Conservation (phyloP, 2,888 invertebrate species). For the Torymus tubicola region DNA sequence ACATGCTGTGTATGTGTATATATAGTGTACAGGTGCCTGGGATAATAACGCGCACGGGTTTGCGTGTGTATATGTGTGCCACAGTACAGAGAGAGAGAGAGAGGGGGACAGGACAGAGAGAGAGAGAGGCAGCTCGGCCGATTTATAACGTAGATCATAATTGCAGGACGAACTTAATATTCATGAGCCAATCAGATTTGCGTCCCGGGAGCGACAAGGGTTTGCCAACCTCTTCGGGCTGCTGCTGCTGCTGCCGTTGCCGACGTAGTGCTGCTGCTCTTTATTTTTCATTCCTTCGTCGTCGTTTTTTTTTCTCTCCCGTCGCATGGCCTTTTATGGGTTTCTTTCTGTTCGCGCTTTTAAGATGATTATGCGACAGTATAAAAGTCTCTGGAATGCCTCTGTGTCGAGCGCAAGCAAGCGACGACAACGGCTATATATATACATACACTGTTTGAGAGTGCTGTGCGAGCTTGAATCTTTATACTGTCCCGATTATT, state of each 20-base stretch:
- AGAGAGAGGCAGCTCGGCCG: slow-evolving; percentile 62
- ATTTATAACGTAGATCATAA: slow-evolving; percentile 77
- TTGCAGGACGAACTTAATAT: slow-evolving; percentile 76
- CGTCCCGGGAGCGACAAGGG: slow-evolving; percentile 71
- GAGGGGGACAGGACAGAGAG: slow-evolving; percentile 58
- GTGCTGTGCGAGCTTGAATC: too few species aligned
- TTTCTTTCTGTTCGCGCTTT: slow-evolving; percentile 46
- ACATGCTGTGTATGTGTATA: too few species aligned
- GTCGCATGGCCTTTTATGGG: slow-evolving; percentile 1
- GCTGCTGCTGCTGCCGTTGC: background rate
- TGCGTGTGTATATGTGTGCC: slow-evolving; percentile 49
- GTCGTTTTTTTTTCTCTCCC: slow-evolving; percentile 1
- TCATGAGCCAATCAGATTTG: slow-evolving; percentile 77
- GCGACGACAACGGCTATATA: too few species aligned
- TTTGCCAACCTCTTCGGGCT: slow-evolving; percentile 43
- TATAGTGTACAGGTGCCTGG: slow-evolving; percentile 1
- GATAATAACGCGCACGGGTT: slow-evolving; percentile 32
- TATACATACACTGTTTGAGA: too few species aligned
- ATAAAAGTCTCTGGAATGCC: slow-evolving; percentile 27
- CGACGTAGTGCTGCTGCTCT: slow-evolving; percentile 3
- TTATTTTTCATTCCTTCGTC: slow-evolving; percentile 11
- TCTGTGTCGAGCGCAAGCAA: background rate
- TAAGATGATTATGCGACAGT: slow-evolving; percentile 53
- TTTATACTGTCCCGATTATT: too few species aligned
- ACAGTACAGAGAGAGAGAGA: slow-evolving; percentile 63